Base-by-base conservation (phyloP, 2,888 invertebrate genomes). In the Rhogogaster chlorosoma region DNA sequence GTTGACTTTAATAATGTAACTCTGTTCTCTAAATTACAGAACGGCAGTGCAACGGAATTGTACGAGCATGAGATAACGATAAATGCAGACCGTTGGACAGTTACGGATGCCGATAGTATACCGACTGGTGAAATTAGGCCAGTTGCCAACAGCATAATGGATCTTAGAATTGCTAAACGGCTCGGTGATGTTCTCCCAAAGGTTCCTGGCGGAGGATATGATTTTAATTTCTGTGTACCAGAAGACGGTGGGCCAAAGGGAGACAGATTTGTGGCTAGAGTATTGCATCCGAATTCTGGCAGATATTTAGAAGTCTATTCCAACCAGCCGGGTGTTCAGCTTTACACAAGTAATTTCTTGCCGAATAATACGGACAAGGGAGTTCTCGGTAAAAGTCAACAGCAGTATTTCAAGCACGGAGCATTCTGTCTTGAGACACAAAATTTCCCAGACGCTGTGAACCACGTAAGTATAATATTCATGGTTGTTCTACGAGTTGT, bases 381-480 rank as follows among this genome's bases (percentile, higher is more conserved):
- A 0, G 92, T 97, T 45, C 86, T 91, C 10, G 98, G 98, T 0
- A 98, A 98, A 93, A 94, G 94, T 7, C 96, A 96, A 0, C 95
- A 95, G 0, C 89, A 91, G 18, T 98, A 98, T 91, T 95, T 94
- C 84, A 96, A 96, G 87, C 97, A 98, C 89, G 97, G 97, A 0
- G 97, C 97, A 2, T 96, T 99, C 90, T 98, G 98, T 91, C 94
- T 99, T 83, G 98, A 99, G 94, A 97, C 99, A 0, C 99, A 99
- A 93, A 97, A 98, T 92, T 99, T 96, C 94, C 99, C 99, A 0
- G 97, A 99, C 94, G 97, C 98, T 15, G 94, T 97, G 0, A 98
- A 98, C 93, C 96, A 97, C 92, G 97, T 97, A 93, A 95, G 95
- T 92, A 86, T 70, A 84, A 86, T 70, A 84, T 75, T 64, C 70